Percentiles rank a stretch among this genome's conserved stretches.
phyloP scores from a whole-genome alignment of 2,797 vertebrate genomes.

The Sphenopsis melanotis region DNA sequence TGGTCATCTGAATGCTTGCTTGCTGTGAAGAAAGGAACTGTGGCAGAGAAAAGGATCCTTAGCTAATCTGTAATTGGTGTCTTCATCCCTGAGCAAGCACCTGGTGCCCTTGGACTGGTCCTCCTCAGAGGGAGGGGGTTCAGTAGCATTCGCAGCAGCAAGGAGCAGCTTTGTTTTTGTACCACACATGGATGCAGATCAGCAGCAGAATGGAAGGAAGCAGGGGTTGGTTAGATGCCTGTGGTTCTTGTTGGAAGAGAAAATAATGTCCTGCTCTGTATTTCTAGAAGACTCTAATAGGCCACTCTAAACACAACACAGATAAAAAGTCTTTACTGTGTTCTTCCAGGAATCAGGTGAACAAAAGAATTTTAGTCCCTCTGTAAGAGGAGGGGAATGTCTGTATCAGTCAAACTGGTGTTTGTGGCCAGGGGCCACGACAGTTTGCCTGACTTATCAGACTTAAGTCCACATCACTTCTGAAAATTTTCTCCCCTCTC shows the following conservation, averaged over 20 bases:
- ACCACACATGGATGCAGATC: background rate
- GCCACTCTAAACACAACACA: background rate
- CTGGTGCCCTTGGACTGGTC: background rate
- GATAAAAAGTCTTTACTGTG: background rate
- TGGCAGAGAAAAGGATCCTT: background rate
- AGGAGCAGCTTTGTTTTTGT: background rate
- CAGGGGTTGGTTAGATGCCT: background rate
- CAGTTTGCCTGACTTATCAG: background rate
- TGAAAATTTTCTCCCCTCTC: background rate
- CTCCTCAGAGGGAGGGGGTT: rapidly evolving
- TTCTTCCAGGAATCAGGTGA: background rate
- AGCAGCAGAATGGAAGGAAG: background rate
- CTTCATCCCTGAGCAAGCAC: background rate
- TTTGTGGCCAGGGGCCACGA: background rate
- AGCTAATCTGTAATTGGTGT: rapidly evolving
- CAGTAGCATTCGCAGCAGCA: background rate
- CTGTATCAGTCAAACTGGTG: background rate
- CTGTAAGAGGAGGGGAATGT: background rate
- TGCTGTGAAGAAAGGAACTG: background rate
- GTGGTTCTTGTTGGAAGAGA: background rate
- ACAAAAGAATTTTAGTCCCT: background rate
- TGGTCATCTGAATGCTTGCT: background rate
- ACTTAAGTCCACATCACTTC: background rate
- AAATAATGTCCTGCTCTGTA: background rate
- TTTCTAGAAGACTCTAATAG: background rate